These are phyloP conservation scores for Eucidaris tribuloides DNA, from an alignment of 35 echinoderm and acorn worm genomes.

Conservation along the genomic window DNA sequence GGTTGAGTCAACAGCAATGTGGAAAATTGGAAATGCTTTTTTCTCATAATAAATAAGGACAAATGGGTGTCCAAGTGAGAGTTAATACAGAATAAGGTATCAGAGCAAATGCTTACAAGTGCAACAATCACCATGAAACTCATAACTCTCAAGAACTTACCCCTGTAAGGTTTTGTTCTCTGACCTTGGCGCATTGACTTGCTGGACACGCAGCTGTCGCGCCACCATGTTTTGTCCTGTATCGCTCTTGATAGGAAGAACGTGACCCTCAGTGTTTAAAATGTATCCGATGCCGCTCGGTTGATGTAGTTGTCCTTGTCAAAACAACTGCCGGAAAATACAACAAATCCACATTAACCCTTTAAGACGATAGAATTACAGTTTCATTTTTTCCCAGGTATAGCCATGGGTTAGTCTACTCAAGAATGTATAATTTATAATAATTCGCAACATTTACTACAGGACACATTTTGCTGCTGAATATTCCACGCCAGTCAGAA, in stretches of 20 bases:
- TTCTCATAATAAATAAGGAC: too few species aligned
- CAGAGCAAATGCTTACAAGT: too few species aligned
- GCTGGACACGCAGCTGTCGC: not conserved
- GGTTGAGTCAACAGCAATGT: too few species aligned
- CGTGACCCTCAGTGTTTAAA: conserved; percentile 96
- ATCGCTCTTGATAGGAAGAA: conserved; percentile 53
- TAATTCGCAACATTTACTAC: too few species aligned
- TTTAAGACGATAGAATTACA: not conserved
- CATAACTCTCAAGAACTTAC: not conserved
- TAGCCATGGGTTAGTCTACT: too few species aligned
- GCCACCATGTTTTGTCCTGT: not conserved
- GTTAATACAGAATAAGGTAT: too few species aligned
- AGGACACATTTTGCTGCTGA: too few species aligned
- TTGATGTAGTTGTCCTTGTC: conserved; percentile 94
- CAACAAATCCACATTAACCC: not conserved
- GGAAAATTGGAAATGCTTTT: too few species aligned
- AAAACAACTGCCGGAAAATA: conserved; percentile 61
- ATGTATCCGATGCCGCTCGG: conserved; percentile 80
- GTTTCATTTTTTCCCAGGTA: not conserved
- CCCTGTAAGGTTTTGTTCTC: not conserved
- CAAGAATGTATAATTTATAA: too few species aligned
- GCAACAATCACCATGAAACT: not conserved
- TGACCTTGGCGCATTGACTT: not conserved
- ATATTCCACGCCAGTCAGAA: too few species aligned
- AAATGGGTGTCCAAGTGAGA: too few species aligned